A percentile compares a stretch with the other conserved stretches of the same genome.
Evolutionary conservation across 2,797 vertebrate genomes (phyloP).

Genomic region (Trichosurus vulpecula): DNA sequence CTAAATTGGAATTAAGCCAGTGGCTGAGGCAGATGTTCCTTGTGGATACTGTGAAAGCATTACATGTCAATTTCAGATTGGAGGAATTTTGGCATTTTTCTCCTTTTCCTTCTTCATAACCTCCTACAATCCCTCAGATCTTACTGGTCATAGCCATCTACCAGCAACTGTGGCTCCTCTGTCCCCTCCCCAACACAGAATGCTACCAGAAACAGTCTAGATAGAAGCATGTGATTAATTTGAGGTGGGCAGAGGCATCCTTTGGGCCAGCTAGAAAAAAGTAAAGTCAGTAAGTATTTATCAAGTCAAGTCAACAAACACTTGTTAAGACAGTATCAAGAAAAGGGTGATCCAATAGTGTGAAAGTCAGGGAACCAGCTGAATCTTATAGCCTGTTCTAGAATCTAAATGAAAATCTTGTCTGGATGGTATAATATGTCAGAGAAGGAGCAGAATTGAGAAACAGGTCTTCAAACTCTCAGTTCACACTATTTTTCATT

Average conservation of each 20-base stretch:
- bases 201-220: not conserved
- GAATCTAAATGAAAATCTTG: not conserved
- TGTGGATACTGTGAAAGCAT: not conserved
- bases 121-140: not conserved
- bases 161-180: not conserved
- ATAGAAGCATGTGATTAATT: not conserved
- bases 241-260: not conserved
- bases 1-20: not conserved
- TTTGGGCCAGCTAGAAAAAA: not conserved
- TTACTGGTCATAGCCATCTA: not conserved
- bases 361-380: not conserved
- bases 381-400: not conserved
- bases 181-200: not conserved
- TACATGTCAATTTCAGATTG: not conserved
- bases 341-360: not conserved
- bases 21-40: not conserved
- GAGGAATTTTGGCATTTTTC: not conserved
- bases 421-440: not conserved
- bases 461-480: not conserved
- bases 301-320: not conserved
- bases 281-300: not conserved
- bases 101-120: not conserved
- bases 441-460: not conserved
- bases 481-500: not conserved
- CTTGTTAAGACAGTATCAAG: not conserved